Base-by-base conservation (phyloP, 2,113 vertebrate genomes). In the Prunella fulvescens region DNA sequence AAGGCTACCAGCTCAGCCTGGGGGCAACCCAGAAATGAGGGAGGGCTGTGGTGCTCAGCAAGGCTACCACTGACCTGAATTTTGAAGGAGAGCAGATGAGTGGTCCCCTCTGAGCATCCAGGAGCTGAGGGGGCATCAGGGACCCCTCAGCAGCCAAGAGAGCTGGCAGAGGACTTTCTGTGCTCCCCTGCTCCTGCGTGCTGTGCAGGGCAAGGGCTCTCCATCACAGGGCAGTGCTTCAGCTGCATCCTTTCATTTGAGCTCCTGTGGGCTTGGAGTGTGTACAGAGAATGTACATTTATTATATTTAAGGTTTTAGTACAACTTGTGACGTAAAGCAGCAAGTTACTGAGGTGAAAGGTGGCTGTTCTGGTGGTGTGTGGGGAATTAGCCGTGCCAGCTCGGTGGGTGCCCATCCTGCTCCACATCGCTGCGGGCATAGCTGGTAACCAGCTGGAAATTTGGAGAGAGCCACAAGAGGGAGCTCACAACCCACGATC, bases 391-490 rank as follows among this genome's bases (percentile, higher is more conserved):
- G 4, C 3, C 1, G 1, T 6, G 35, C 29, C 54, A 3, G 19
- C 16, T 24, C 47, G 2, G 39, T 0, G 47, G 4, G 45, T 17
- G n/a, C 69, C n/a, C 40, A 3, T 9, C 39, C 4, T 1, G 50
- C 31, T 31, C 29, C 5, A 7, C 51, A 3, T 1, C 2, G 25
- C 51, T 1, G 11, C 12, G 2, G n/a, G 53, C 64, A 76, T 19
- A 50, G 81, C 60, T 14, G 66, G 44, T 0, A 31, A 82, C 51
- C 0, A 14, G 44, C 50, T 86, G 94, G 78, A 57, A 74, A 66
- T 60, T 78, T 20, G 0, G 3, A 11, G 11, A 58, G 23, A 10
- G n/a, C 97, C 98, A 97, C 97, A 69, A 94, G 98, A 97, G 98
- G 98, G 98, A 86, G 84, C 97, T 77, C 73, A 50, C 69, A 60